These are phyloP conservation scores for Zosterops hypoxanthus DNA, from an alignment of 2,113 vertebrate genomes.

Conservation along the genomic window DNA sequence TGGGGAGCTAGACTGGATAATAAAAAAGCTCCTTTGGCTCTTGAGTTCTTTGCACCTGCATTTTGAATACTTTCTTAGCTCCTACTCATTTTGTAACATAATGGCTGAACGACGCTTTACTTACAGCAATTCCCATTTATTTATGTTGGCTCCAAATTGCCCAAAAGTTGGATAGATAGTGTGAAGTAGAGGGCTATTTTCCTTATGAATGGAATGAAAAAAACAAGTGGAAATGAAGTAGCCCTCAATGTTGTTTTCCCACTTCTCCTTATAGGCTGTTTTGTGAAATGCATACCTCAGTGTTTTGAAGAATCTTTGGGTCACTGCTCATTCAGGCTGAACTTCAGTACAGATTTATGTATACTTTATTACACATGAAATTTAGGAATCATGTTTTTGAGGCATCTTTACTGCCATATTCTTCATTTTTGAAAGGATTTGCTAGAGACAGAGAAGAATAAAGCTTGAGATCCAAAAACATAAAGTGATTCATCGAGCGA, in stretches of 20 bases:
- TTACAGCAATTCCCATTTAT: not conserved
- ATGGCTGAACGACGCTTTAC: not conserved
- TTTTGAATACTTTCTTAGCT: constrained; percentile 2
- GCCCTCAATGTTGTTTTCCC: not conserved
- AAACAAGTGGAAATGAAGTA: constrained; percentile 5
- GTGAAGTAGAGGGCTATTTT: not conserved
- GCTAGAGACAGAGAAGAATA: not conserved
- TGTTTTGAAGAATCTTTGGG: not conserved
- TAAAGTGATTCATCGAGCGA: not conserved
- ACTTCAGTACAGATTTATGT: not conserved
- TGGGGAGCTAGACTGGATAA: not conserved
- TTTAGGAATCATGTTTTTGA: not conserved
- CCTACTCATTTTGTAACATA: not conserved
- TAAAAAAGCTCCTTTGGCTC: not conserved
- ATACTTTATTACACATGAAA: not conserved
- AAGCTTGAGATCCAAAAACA: not conserved
- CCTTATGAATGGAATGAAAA: constrained; percentile 11
- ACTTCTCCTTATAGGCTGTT: not conserved
- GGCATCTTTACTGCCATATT: not conserved
- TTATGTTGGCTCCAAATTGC: not conserved
- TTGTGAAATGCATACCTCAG: not conserved
- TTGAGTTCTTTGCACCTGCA: not conserved
- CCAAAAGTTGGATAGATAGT: not conserved
- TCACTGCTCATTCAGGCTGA: not conserved
- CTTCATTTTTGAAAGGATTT: not conserved